A percentile compares a stretch with the other conserved stretches of the same genome.
phyloP scores from a whole-genome alignment of 2,797 vertebrate species.

The Thalassophryne amazonica region DNA sequence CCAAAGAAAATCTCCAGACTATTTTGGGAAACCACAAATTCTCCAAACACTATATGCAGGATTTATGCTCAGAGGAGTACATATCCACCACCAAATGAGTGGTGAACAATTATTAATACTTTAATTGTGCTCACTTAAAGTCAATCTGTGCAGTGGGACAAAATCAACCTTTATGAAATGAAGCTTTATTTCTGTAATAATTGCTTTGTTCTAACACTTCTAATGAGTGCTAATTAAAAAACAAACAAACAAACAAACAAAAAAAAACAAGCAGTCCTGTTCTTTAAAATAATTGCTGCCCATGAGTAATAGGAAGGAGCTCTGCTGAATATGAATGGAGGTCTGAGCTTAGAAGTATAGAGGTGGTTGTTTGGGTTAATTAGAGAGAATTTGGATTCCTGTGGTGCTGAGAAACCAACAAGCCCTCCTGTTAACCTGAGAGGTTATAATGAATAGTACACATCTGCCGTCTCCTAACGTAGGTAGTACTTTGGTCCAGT shows the following conservation, averaged over 20 bases:
- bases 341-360: slow-evolving; percentile 43
- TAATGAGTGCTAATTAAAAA: slow-evolving; percentile 59
- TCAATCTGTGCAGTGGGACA: slow-evolving; percentile 24
- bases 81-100: neutral
- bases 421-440: slow-evolving; percentile 24
- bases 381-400: slow-evolving; percentile 46
- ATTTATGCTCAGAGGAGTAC: no score
- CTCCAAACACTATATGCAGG: no score
- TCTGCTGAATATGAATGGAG: slow-evolving; percentile 56
- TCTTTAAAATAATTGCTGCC: slow-evolving; percentile 50
- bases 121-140: slow-evolving; percentile 22
- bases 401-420: slow-evolving; percentile 36
- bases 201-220: slow-evolving; percentile 57
- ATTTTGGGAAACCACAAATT: no score
- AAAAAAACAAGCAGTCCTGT: slow-evolving; percentile 49
- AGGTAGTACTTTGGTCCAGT: slow-evolving; percentile 3
- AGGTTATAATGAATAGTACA: slow-evolving; percentile 42
- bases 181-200: slow-evolving; percentile 53
- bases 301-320: slow-evolving; percentile 26
- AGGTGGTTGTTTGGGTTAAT: slow-evolving; percentile 59
- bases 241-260: slow-evolving; percentile 50
- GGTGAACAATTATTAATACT: neutral
- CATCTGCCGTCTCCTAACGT: slow-evolving; percentile 18
- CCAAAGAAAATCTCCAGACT: no score
- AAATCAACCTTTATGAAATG: slow-evolving; percentile 38